Percentiles rank a stretch among this genome's conserved stretches.
phyloP scores from a whole-genome alignment of 2,888 invertebrate species.

The Eumacrocentrus americanus region DNA sequence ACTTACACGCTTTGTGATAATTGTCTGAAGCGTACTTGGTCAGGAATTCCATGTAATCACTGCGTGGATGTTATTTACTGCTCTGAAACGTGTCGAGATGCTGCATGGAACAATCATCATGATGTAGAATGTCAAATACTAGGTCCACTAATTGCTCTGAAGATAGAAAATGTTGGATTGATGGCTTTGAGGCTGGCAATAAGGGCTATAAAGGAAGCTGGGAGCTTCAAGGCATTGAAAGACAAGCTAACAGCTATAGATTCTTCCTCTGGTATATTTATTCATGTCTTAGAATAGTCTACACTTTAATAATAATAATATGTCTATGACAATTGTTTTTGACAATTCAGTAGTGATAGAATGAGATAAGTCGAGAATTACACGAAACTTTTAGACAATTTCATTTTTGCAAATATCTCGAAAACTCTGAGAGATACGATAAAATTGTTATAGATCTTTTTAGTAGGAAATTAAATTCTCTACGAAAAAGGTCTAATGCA shows the following conservation, averaged over 20 bases:
- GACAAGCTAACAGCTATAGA: conserved; percentile 4
- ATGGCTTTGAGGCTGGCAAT: conserved; percentile 72
- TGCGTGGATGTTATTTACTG: conserved; percentile 75
- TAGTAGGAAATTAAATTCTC: no score
- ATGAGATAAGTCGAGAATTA: no score
- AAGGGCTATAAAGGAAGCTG: conserved; percentile 60
- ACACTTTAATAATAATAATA: neutral
- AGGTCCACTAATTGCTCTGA: conserved; percentile 66
- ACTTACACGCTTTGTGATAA: conserved; percentile 70
- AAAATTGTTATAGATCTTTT: no score
- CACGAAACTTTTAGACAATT: no score
- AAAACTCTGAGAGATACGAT: no score
- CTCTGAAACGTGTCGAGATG: conserved; percentile 67
- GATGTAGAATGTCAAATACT: conserved; percentile 77
- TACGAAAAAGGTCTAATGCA: no score
- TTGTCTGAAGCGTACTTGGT: conserved; percentile 69
- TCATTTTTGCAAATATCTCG: no score
- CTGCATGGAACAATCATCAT: conserved; percentile 75
- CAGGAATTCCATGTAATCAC: conserved; percentile 69
- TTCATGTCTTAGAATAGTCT: conserved; percentile 1
- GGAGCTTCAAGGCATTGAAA: conserved; percentile 19
- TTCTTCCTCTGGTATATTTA: conserved; percentile 25
- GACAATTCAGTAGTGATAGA: no score
- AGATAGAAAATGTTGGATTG: conserved; percentile 72
- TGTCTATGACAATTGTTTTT: conserved; percentile 1